Percentiles rank a stretch among this genome's conserved stretches.
phyloP scores from a whole-genome alignment of 2,113 vertebrate species.

The Eublepharis macularius region DNA sequence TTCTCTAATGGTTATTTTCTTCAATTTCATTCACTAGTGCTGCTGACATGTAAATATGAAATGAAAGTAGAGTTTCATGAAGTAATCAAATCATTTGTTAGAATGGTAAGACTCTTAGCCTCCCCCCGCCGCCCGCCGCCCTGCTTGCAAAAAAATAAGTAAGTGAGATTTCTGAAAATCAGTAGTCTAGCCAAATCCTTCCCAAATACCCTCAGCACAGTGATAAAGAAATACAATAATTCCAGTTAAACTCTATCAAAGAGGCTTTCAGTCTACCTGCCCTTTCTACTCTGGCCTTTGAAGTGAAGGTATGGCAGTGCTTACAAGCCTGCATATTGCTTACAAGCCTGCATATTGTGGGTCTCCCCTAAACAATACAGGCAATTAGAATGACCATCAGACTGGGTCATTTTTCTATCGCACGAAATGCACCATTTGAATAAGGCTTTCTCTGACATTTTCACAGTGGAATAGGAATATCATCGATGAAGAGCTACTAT shows the following conservation, averaged over 20 bases:
- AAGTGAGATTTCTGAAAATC: neutral
- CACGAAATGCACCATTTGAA: no score
- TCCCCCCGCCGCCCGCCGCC: neutral
- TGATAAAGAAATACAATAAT: neutral
- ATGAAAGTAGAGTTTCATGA: neutral
- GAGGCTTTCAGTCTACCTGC: no score
- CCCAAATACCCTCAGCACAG: neutral
- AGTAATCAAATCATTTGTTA: neutral
- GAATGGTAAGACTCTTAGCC: neutral
- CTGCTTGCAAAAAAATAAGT: neutral
- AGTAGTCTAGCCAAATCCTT: neutral
- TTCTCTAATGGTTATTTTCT: conserved; percentile 7
- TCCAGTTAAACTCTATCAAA: neutral
- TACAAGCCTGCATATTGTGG: no score
- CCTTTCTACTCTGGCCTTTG: no score
- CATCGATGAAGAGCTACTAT: no score
- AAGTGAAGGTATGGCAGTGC: no score
- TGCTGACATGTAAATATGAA: neutral
- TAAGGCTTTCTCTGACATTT: no score
- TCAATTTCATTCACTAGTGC: neutral
- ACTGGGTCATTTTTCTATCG: no score
- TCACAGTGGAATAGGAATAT: no score
- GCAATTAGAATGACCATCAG: no score
- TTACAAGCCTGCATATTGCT: no score
- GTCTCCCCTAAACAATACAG: no score